Evolutionary conservation across 2,888 invertebrate species (phyloP).

Genomic region (Cartodere bifasciata): DNA sequence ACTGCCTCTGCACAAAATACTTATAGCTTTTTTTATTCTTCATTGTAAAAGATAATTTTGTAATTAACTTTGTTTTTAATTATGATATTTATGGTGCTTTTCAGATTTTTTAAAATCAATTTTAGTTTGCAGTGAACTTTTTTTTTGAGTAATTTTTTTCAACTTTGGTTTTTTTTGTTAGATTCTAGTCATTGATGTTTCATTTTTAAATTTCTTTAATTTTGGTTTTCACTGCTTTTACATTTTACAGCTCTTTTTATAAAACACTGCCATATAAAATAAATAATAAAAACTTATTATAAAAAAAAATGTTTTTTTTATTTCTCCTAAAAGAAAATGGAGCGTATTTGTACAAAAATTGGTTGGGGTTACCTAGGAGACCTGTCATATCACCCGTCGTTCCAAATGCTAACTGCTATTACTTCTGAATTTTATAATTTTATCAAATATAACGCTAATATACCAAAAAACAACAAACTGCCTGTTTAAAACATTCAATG

Average conservation of each 20-base stretch:
- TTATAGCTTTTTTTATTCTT: slow-evolving; percentile 17
- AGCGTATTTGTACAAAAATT: too few relatives aligned
- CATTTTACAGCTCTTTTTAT: slow-evolving; percentile 14
- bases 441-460: too few relatives aligned
- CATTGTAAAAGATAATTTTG: slow-evolving; percentile 23
- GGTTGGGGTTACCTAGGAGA: too few relatives aligned
- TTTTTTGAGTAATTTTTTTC: slow-evolving; percentile 9
- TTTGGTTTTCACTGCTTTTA: slow-evolving; percentile 13
- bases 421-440: too few relatives aligned
- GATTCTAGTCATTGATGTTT: slow-evolving; percentile 26
- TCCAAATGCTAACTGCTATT: too few relatives aligned
- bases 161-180: slow-evolving; percentile 10
- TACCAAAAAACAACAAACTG: too few relatives aligned
- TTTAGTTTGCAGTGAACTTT: slow-evolving; percentile 20
- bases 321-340: too few relatives aligned
- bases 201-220: slow-evolving; percentile 5
- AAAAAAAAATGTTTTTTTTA: slow-evolving; percentile 8
- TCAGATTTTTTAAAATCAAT: slow-evolving; percentile 21
- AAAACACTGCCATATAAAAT: slow-evolving; percentile 34
- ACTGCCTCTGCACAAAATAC: slow-evolving; percentile 5
- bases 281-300: slow-evolving; percentile 19
- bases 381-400: too few relatives aligned
- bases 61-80: slow-evolving; percentile 24
- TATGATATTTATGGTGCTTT: slow-evolving; percentile 29
- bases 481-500: too few relatives aligned